Percentiles rank a stretch among this genome's conserved stretches.
phyloP scores from a whole-genome alignment of 2,888 invertebrate species.

The Elysia crispata region DNA sequence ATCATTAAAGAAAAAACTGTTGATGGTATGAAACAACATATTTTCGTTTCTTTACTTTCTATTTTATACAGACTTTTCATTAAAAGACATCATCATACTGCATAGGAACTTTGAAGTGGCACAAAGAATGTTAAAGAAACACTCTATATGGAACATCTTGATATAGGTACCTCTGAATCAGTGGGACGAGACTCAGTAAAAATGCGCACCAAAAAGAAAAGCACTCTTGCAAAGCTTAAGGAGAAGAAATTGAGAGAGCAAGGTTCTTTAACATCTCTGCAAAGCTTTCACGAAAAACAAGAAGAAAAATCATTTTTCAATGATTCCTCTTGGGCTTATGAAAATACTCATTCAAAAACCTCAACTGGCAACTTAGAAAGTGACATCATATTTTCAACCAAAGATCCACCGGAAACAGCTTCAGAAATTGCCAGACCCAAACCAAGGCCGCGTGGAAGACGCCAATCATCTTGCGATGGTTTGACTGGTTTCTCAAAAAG shows the following conservation, averaged over 20 bases:
- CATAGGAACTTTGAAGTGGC: not conserved
- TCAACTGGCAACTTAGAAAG: too few relatives aligned
- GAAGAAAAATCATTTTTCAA: not conserved
- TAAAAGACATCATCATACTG: not conserved
- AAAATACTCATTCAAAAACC: not conserved
- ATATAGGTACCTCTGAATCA: too few relatives aligned
- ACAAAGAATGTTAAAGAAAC: not conserved
- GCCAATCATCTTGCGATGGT: conserved; percentile 5
- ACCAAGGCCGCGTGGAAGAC: conserved; percentile 43
- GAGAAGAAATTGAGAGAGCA: conserved; percentile 67
- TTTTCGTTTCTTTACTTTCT: too few relatives aligned
- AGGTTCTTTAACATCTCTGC: conserved; percentile 62
- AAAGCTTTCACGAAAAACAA: conserved; percentile 15
- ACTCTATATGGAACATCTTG: not conserved
- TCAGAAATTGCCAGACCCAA: conserved; percentile 20
- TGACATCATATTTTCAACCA: conserved; percentile 23
- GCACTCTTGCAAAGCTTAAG: conserved; percentile 66
- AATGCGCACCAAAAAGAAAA: conserved; percentile 61
- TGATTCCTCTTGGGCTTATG: not conserved
- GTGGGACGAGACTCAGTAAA: too few relatives aligned
- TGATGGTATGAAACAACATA: too few relatives aligned
- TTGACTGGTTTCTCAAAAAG: not conserved
- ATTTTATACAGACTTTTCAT: too few relatives aligned
- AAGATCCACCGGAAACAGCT: conserved; percentile 25
- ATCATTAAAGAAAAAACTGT: too few relatives aligned